Percentiles rank a stretch among this genome's conserved stretches.
Evolutionary conservation across 2,113 vertebrate species (phyloP).

Genomic region (Hyla sarda): DNA sequence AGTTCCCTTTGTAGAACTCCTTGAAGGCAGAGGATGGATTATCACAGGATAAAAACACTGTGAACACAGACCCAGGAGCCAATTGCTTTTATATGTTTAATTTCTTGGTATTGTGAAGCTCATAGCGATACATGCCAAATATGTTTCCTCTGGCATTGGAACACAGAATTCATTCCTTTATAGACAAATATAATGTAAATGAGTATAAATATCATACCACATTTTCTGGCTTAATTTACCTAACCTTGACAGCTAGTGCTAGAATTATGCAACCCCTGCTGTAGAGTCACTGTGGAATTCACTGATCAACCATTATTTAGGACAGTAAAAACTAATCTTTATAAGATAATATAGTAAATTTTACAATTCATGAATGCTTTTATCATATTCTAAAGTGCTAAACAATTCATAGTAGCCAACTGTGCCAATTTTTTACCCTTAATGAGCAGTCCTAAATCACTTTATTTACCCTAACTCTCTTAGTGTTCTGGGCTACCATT

Average conservation of each 20-base stretch:
- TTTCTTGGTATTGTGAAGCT: conserved; percentile 40
- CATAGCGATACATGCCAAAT: conserved; percentile 11
- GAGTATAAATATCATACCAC: not conserved
- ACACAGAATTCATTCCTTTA: conserved; percentile 25
- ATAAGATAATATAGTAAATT: not conserved
- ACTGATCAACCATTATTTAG: not conserved
- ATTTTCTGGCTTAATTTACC: not conserved
- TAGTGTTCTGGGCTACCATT: not conserved
- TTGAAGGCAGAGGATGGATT: conserved; percentile 27
- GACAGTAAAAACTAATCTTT: not conserved
- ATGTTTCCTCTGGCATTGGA: conserved; percentile 24
- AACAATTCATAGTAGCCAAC: not conserved
- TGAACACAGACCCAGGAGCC: conserved; percentile 20
- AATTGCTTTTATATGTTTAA: conserved; percentile 25
- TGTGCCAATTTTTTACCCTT: not conserved
- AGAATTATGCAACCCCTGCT: not conserved
- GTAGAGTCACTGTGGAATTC: not conserved
- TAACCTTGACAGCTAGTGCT: conserved; percentile 2
- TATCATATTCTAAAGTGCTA: not conserved
- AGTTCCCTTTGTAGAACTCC: conserved; percentile 29
- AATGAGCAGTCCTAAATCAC: no score
- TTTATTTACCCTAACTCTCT: no score
- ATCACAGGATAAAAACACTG: conserved; percentile 13
- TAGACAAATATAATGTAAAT: not conserved
- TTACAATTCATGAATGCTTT: not conserved